Percentiles rank a stretch among this genome's conserved stretches.
Evolutionary conservation across 2,888 invertebrate genomes (phyloP).

Genomic region (Ectobius pallidus): DNA sequence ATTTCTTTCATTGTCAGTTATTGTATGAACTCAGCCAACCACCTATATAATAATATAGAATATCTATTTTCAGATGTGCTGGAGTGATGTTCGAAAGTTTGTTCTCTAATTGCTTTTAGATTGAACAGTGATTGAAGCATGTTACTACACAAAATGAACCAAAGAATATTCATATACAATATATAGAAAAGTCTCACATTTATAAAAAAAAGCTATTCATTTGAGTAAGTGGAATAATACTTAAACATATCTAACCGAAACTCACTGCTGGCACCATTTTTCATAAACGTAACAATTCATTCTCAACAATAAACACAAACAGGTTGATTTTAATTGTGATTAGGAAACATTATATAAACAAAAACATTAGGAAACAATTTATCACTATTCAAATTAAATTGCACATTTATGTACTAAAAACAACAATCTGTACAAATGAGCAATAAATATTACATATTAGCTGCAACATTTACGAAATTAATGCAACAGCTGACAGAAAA

Average conservation of each 20-base stretch:
- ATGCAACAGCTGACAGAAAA: not conserved
- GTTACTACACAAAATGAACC: conserved; percentile 20
- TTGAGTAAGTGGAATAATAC: not conserved
- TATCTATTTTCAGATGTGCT: not conserved
- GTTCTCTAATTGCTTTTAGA: conserved; percentile 13
- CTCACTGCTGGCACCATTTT: not conserved
- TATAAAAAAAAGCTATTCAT: conserved; percentile 4
- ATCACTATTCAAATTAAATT: conserved; percentile 10
- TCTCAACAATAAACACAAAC: conserved; percentile 21
- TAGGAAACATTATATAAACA: conserved; percentile 5
- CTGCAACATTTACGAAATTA: conserved; percentile 16
- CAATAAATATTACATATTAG: conserved; percentile 17
- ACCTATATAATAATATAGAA: not conserved
- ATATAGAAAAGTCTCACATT: conserved; percentile 13
- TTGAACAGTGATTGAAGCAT: conserved; percentile 24
- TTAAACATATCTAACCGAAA: not conserved
- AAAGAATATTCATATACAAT: conserved; percentile 7
- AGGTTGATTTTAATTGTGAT: not conserved
- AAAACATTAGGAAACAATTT: not conserved
- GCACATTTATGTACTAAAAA: conserved; percentile 15
- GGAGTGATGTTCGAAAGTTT: not conserved
- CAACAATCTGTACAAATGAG: conserved; percentile 29
- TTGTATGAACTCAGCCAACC: not conserved
- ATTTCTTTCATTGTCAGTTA: not conserved
- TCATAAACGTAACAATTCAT: conserved; percentile 20